Base-by-base conservation (phyloP, 2,113 vertebrate genomes). In the Phalacrocorax pelagicus region DNA sequence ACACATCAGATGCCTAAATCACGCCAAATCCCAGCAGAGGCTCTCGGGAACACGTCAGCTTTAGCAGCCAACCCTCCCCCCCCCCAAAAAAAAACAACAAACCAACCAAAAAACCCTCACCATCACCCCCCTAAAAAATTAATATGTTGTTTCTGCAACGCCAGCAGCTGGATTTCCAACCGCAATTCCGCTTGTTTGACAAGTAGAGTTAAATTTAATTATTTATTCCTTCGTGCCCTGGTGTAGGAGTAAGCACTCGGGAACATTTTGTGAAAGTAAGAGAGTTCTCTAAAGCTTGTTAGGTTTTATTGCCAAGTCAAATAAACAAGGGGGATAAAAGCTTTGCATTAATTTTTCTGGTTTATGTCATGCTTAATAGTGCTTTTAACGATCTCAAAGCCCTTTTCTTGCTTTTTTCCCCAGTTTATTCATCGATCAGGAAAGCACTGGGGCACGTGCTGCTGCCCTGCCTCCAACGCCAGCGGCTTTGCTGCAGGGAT, bases 271-370 rank as follows among this genome's bases (percentile, higher is more conserved):
- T 86, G 86, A 75, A 32, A 61, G 29, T 11, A 29, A 57, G 58
- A 54, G 81, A 47, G 27, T 36, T 83, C 86, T 84, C 59, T 36
- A 54, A 66, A 34, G 62, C 80, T 46, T 24, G 23, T 55, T 62
- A 61, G 38, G 32, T 90, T 92, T 95, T 85, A 86, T 47, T 2
- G 4, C 58, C 3, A 5, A 89, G 32, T 27, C 61, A 3, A 93
- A 94, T 73, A 94, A 95, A 78, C 78, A 65, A 42, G 16, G 27
- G 40, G 47, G 24, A 78, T 81, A 91, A 96, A 92, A 86, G 67
- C 86, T 71, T 72, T 67, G 62, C 62, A 32, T 86, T 91, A 59
- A 18, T 94, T 94, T 90, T 57, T 58, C 77, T 84, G 54, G 14
- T 84, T 95, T 92, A 40, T 86, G 59, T 58, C 84, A 73, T 5